phyloP scores from a whole-genome alignment of 2,797 vertebrate genomes.

The Urosaurus nigricauda region DNA sequence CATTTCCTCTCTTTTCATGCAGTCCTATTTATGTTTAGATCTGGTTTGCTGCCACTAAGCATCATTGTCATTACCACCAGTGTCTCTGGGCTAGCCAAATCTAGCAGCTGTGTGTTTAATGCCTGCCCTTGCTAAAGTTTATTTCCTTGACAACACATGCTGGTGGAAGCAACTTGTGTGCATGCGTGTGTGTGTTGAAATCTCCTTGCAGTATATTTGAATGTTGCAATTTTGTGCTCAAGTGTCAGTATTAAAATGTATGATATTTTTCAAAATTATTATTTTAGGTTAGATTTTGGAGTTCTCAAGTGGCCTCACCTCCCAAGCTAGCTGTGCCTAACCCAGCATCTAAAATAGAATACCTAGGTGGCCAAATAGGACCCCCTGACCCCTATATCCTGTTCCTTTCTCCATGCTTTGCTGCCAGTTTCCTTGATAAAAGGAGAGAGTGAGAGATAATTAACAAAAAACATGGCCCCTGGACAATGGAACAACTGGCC shows the following conservation, averaged over 20 bases:
- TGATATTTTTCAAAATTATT: constrained; percentile 27
- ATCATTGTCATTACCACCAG: constrained; percentile 81
- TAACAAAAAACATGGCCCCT: constrained; percentile 91
- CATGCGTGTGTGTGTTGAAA: constrained; percentile 31
- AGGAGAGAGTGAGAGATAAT: constrained; percentile 93
- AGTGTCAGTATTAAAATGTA: constrained; percentile 25
- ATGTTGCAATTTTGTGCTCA: constrained; percentile 3
- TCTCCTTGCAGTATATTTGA: constrained; percentile 56
- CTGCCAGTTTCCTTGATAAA: constrained; percentile 81
- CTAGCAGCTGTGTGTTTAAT: constrained; percentile 84
- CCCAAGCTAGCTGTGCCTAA: not conserved
- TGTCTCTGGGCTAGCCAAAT: constrained; percentile 78
- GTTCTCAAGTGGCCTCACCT: constrained; percentile 36
- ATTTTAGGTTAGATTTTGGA: constrained; percentile 9
- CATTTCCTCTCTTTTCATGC: constrained; percentile 85
- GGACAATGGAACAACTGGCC: constrained; percentile 89
- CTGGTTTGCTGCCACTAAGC: constrained; percentile 81
- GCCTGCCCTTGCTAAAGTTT: constrained; percentile 79
- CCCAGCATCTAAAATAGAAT: constrained; percentile 77
- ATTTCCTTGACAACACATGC: constrained; percentile 85
- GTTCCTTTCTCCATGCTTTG: constrained; percentile 89
- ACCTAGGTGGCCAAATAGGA: constrained; percentile 95
- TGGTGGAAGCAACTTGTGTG: constrained; percentile 76
- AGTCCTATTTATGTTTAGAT: constrained; percentile 83
- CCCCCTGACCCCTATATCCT: constrained; percentile 94